These are phyloP conservation scores for Drosophila pallidifrons DNA, from an alignment of 1,140 invertebrate genomes.

Conservation along the genomic window DNA sequence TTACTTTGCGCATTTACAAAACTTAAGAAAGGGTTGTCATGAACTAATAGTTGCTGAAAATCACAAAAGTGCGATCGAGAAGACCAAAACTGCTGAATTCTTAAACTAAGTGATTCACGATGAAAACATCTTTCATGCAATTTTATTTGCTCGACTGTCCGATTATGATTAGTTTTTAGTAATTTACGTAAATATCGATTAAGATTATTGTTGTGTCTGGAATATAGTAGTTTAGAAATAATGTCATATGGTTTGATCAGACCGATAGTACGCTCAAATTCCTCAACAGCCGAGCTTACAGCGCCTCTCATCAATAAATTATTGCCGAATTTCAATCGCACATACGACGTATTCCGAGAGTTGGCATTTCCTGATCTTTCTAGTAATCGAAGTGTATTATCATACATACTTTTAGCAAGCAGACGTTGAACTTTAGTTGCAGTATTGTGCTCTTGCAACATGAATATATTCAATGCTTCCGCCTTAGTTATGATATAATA, in stretches of 20 bases:
- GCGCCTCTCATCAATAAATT: conserved; percentile 53
- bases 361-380: conserved; percentile 28
- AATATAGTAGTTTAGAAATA: conserved; percentile 60
- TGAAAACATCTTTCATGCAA: conserved; percentile 53
- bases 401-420: conserved; percentile 53
- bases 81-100: conserved; percentile 28
- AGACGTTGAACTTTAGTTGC: conserved; percentile 39
- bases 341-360: conserved; percentile 26
- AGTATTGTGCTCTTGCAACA: conserved; percentile 42
- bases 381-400: conserved; percentile 52
- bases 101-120: conserved; percentile 23
- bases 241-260: conserved; percentile 59
- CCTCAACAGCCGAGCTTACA: conserved; percentile 37
- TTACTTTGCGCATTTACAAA: background rate
- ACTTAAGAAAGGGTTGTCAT: conserved; percentile 2
- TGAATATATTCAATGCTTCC: background rate
- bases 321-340: conserved; percentile 62
- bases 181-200: conserved; percentile 50
- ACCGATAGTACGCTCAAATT: conserved; percentile 62
- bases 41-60: conserved; percentile 24
- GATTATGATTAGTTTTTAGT: conserved; percentile 19
- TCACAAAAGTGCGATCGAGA: conserved; percentile 5
- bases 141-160: conserved; percentile 25
- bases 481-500: conserved; percentile 47
- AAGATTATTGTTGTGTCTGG: conserved; percentile 49